Conservation (phyloP, 2,888 invertebrate genomes). For the Hirtodrosophila histrioides region DNA sequence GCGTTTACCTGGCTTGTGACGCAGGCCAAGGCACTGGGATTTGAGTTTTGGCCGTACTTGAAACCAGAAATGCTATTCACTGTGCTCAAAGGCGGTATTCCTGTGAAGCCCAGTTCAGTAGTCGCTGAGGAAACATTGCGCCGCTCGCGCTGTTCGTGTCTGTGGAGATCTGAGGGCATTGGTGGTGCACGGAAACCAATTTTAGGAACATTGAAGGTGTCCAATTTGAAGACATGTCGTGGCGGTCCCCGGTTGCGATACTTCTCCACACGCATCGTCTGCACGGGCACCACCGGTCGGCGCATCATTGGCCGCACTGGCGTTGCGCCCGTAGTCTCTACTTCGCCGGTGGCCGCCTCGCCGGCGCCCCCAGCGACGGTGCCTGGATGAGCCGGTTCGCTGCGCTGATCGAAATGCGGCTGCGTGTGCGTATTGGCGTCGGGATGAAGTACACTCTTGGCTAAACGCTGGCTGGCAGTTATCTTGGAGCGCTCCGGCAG, state of each 20-base stretch:
- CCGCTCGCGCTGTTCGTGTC: slow-evolving; percentile 16
- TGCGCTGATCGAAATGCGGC: slow-evolving; percentile 32
- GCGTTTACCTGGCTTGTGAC: slow-evolving; percentile 57
- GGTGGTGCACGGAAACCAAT: slow-evolving; percentile 41
- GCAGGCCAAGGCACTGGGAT: slow-evolving; percentile 52
- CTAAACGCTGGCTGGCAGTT: slow-evolving; percentile 57
- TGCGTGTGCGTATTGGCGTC: slow-evolving; percentile 36
- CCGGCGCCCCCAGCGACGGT: slow-evolving; percentile 34
- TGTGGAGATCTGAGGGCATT: background rate
- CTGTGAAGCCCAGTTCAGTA: slow-evolving; percentile 38
- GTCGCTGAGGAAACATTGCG: background rate
- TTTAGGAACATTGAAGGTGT: slow-evolving; percentile 46
- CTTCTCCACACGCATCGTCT: slow-evolving; percentile 73
- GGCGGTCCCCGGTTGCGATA: slow-evolving; percentile 13
- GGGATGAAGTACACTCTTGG: slow-evolving; percentile 34
- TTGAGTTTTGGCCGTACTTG: slow-evolving; percentile 30
- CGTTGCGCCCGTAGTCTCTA: background rate
- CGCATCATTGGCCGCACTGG: slow-evolving; percentile 4
- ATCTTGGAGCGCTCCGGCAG: slow-evolving; percentile 44
- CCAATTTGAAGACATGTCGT: slow-evolving; percentile 53
- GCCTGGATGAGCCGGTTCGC: slow-evolving; percentile 22
- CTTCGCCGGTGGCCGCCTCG: slow-evolving; percentile 18
- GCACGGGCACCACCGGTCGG: slow-evolving; percentile 64
- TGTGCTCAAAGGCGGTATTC: background rate
- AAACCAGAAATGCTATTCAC: slow-evolving; percentile 19